Evolutionary conservation across 2,888 invertebrate genomes (phyloP), one percentile per base, ranked within the genome.

Genomic region (Taphrorychus bicolor): DNA sequence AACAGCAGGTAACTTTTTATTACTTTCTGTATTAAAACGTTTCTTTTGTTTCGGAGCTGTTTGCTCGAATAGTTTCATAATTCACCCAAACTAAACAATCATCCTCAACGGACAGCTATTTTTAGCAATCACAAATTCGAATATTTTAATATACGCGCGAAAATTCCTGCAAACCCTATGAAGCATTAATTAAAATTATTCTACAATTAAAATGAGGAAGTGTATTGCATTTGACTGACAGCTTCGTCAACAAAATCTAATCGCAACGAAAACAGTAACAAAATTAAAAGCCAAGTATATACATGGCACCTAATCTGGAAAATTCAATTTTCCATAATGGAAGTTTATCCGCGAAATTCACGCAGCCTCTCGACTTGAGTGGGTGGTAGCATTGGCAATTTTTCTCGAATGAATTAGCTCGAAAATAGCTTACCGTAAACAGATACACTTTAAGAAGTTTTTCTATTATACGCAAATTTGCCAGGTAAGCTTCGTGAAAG

Each of bases 1-100:
- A 96, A 80, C 94, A 97, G 84, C 97, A 97, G 92, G 97, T 96
- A 82, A 79, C 11, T 56, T 22, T 60, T 9, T 32, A 32, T 23
- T 23, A 23, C 11, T 32, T 32, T 32, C 32, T 11, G 32, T 11
- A 32, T 32, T 32, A 32, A 3, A 32, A 1, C 32, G 11, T 32
- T 32, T 45, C 18, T 17, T 17, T 17, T 17, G 45, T 17, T 45
- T 17, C 45, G 45, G 14, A n/a, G 3, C 14, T 9, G 9, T 45
- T 2, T 17, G 1, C 16, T 17, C 3, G 18, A 45, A 7, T 45
- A 18, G 45, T 17, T 45, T 32, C 3, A n/a, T n/a, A n/a, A n/a
- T n/a, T n/a, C n/a, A n/a, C n/a, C n/a, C n/a, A n/a, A n/a, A n/a
- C n/a, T n/a, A n/a, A n/a, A n/a, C n/a, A n/a, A n/a, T n/a, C n/a